Evolutionary conservation across 1,140 invertebrate genomes (phyloP).

Genomic region (Pentalonia nigronervosa): DNA sequence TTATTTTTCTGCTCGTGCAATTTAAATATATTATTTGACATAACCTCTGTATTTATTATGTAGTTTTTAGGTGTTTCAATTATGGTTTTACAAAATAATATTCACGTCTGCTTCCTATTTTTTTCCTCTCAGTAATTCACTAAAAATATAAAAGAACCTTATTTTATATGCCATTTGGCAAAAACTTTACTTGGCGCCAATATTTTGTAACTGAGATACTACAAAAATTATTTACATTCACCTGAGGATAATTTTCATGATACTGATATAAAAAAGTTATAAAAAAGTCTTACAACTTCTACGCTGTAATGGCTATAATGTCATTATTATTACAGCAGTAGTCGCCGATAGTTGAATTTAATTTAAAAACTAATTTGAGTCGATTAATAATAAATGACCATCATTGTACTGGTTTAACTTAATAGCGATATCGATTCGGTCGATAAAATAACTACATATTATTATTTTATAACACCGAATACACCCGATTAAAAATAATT

Average conservation of each 20-base stretch:
- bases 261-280: background rate
- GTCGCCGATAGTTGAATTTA: background rate
- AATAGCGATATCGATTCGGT: background rate
- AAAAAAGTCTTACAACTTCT: background rate
- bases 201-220: background rate
- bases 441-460: background rate
- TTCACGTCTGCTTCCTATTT: background rate
- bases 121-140: background rate
- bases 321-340: background rate
- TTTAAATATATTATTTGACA: conserved; percentile 10
- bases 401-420: background rate
- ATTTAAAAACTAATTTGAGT: background rate
- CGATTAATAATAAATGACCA: background rate
- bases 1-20: background rate
- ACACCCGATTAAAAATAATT: background rate
- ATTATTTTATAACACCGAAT: background rate
- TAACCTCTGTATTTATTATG: background rate
- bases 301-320: background rate
- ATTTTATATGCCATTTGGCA: background rate
- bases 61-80: conserved; percentile 1
- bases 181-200: background rate
- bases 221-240: background rate
- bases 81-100: background rate
- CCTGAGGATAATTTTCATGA: background rate
- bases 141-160: background rate